phyloP scores from a whole-genome alignment of 2,888 invertebrate genomes.

The Thysanoteuthis rhombus region DNA sequence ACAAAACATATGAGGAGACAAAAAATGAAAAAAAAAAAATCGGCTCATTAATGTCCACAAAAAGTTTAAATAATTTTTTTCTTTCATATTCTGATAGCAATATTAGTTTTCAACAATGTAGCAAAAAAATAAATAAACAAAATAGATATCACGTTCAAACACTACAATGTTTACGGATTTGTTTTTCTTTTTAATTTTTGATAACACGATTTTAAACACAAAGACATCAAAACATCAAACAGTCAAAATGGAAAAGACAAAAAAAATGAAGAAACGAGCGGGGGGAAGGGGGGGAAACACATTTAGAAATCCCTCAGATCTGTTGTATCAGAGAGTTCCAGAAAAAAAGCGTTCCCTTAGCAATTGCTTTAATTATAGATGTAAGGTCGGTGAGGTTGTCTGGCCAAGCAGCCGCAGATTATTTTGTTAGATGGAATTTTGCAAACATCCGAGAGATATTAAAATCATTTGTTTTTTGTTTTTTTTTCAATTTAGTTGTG shows the following conservation, averaged over 20 bases:
- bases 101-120: neutral
- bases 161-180: neutral
- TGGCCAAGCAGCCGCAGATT: neutral
- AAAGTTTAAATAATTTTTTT: neutral
- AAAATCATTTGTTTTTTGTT: neutral
- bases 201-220: neutral
- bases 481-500: neutral
- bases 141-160: neutral
- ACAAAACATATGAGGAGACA: neutral
- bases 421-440: neutral
- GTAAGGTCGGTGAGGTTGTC: neutral
- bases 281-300: neutral
- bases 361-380: neutral
- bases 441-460: neutral
- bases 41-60: neutral
- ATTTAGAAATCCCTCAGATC: neutral
- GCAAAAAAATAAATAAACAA: neutral
- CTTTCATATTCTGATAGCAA: neutral
- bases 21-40: neutral
- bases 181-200: neutral
- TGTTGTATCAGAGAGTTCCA: neutral
- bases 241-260: neutral
- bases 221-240: neutral
- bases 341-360: neutral
- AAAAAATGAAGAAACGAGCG: too few species aligned